phyloP scores from a whole-genome alignment of 1,140 invertebrate species.

The Ectropis grisescens region DNA sequence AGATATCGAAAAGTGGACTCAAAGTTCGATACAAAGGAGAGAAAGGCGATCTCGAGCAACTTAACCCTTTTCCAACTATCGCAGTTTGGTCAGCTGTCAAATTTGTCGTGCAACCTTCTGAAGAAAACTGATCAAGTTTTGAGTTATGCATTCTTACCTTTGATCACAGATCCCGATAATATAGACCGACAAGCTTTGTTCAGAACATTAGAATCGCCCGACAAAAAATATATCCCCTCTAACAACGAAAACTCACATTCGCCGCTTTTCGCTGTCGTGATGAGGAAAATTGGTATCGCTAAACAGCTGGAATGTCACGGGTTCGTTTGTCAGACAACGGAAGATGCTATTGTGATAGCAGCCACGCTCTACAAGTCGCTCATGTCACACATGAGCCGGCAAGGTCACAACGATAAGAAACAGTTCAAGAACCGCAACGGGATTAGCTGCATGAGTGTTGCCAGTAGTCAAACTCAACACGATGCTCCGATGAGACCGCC shows the following conservation, averaged over 20 bases:
- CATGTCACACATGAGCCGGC: slow-evolving; percentile 81
- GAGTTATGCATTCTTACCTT: slow-evolving; percentile 84
- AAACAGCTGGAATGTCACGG: slow-evolving; percentile 90
- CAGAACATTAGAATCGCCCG: slow-evolving; percentile 60
- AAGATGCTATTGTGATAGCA: slow-evolving; percentile 91
- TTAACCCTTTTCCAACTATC: slow-evolving; percentile 89
- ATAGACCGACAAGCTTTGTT: slow-evolving; percentile 80
- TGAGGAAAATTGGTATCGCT: slow-evolving; percentile 83
- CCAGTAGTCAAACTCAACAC: slow-evolving; percentile 67
- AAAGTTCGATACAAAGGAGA: slow-evolving; percentile 74
- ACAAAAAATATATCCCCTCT: slow-evolving; percentile 71
- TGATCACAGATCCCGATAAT: slow-evolving; percentile 88
- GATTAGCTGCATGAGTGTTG: slow-evolving; percentile 77
- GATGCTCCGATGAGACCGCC: slow-evolving; percentile 70
- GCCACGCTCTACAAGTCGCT: slow-evolving; percentile 90
- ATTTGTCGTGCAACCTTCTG: slow-evolving; percentile 74
- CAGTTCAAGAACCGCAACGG: slow-evolving; percentile 77
- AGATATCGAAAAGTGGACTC: slow-evolving; percentile 79
- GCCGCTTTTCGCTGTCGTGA: slow-evolving; percentile 91
- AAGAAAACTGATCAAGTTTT: slow-evolving; percentile 52
- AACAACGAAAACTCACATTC: slow-evolving; percentile 76
- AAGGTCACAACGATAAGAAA: slow-evolving; percentile 56
- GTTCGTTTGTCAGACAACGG: slow-evolving; percentile 88
- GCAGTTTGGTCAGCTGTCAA: slow-evolving; percentile 92
- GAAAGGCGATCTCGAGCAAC: slow-evolving; percentile 69